Percentiles rank a stretch among this genome's conserved stretches.
phyloP scores from a whole-genome alignment of 53 echinoderm and acorn worm genomes.

The Paelopatides confundens region DNA sequence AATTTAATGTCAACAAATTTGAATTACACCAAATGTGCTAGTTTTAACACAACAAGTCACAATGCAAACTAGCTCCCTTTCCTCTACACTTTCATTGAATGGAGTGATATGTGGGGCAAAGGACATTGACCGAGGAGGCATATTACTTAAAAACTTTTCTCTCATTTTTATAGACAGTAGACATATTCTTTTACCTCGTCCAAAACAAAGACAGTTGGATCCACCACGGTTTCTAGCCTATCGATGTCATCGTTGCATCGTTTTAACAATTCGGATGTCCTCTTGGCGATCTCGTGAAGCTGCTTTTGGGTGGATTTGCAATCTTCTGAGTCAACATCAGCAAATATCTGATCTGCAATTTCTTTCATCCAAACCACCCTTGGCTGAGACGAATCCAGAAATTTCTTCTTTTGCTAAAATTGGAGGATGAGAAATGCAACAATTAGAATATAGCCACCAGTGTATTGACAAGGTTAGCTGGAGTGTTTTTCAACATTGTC shows the following conservation, averaged over 20 bases:
- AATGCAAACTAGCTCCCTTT: no score
- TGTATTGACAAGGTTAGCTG: no score
- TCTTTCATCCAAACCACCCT: conserved; percentile 91
- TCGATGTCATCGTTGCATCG: conserved; percentile 91
- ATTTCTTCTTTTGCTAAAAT: conserved; percentile 79
- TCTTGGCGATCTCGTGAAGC: conserved; percentile 83
- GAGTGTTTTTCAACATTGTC: no score
- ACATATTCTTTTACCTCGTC: conserved; percentile 71
- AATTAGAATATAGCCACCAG: no score
- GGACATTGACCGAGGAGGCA: no score
- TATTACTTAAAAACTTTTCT: no score
- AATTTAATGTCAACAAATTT: no score
- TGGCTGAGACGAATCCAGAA: conserved; percentile 91
- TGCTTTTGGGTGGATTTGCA: conserved; percentile 83
- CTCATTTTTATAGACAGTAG: not conserved
- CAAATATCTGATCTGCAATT: conserved; percentile 94
- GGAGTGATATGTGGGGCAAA: no score
- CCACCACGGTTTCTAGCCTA: conserved; percentile 87
- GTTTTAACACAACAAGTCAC: no score
- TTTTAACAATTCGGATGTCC: conserved; percentile 74
- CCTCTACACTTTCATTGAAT: no score
- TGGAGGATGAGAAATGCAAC: not conserved
- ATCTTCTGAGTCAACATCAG: conserved; percentile 84
- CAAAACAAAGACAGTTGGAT: conserved; percentile 92
- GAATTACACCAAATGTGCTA: no score